Base-by-base conservation (phyloP, 1,140 invertebrate species). In the Drosophila nebulosa region DNA sequence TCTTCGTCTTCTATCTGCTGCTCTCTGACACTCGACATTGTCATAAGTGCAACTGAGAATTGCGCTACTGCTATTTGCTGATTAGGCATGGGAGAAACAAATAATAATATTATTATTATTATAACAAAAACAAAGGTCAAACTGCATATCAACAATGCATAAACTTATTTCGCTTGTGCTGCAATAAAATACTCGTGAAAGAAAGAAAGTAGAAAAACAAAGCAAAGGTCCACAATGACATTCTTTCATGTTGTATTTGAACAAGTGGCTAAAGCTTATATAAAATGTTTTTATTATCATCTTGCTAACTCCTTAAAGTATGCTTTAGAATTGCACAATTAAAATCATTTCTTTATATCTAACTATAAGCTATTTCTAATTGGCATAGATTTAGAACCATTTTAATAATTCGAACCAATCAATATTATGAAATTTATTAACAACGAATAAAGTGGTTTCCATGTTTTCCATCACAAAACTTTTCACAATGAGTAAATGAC, bases 21-120 rank as follows among this genome's bases (percentile, higher is more conserved):
- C 68, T 56, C 60, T 10, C 27, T 30, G 27, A 55, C 51, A 39
- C 59, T 64, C 69, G 57, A 46, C 73, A 64, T 66, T 85, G 74
- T 78, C 81, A 74, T 85, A 81, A 85, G 81, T 86, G 81, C 81
- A 85, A 81, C 80, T 70, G 80, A 85, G 80, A 70, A 74, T 55
- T 27, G 18, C 32, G n/a, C 55, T 69, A 64, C 59, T 85, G 70
- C 78, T 86, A 62, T 78, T 85, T 74, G 68, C 65, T 86, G 81
- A 86, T 81, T 81, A 86, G 78, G 39, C 69, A 53, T 53, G 74
- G 78, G 63, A 77, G 62, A 36, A 32, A 58, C 50, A 36, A 22
- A 63, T 46, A 66, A 76, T 24, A 74, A 64, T 51, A 76, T 61
- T 69, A 65, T 68, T 24, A 74, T 69, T 51, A 76, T 64, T 65